Evolutionary conservation across 1,140 invertebrate species (phyloP).

Genomic region (Spodoptera litura): DNA sequence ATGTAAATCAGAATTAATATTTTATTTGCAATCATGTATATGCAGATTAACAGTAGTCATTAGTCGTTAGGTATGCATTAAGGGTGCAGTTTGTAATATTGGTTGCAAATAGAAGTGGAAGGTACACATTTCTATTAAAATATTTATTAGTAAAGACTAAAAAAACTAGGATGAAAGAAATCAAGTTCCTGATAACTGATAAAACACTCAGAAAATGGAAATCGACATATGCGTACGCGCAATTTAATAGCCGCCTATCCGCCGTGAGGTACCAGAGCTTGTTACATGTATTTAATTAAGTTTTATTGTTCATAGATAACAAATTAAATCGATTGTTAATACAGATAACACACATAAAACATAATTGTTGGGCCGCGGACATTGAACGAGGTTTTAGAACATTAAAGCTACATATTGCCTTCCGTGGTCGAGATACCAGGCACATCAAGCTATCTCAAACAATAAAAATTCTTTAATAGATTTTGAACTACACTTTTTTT

Average conservation of each 20-base stretch:
- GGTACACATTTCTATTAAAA: too few relatives aligned
- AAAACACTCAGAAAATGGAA: background rate
- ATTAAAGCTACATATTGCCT: background rate
- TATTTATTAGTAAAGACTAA: too few relatives aligned
- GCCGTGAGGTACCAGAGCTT: background rate
- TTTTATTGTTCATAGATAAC: background rate
- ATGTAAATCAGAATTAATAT: too few relatives aligned
- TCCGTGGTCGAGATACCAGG: too few relatives aligned
- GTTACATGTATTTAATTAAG: background rate
- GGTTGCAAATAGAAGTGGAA: too few relatives aligned
- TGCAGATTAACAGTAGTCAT: too few relatives aligned
- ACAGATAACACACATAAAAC: constrained; percentile 7
- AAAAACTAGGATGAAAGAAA: background rate
- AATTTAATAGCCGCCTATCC: background rate
- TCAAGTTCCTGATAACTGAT: background rate
- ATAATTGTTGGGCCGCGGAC: constrained; percentile 1
- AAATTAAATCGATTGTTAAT: background rate
- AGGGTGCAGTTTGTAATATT: too few relatives aligned
- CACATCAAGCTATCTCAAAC: too few relatives aligned
- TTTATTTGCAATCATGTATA: too few relatives aligned
- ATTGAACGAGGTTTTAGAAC: background rate
- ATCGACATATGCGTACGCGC: background rate
- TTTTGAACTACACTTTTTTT: too few relatives aligned
- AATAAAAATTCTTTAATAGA: too few relatives aligned
- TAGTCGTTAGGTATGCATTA: too few relatives aligned